Evolutionary conservation across 2,888 invertebrate species (phyloP).

Genomic region (Dolomedes plantarius): DNA sequence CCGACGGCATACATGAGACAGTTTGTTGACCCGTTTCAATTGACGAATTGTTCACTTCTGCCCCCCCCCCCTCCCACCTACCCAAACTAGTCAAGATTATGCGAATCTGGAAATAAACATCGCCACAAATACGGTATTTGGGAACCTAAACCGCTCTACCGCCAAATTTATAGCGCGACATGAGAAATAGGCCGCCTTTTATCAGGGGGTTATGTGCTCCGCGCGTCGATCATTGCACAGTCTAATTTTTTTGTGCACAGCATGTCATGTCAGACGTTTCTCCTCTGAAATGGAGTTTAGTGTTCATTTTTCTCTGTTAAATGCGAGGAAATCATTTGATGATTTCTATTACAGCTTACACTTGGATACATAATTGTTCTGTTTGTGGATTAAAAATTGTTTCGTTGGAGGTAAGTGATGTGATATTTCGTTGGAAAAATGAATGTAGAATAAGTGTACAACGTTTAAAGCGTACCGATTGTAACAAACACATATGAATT

Average conservation of each 20-base stretch:
- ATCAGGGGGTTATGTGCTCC: neutral
- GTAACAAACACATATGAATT: too few relatives aligned
- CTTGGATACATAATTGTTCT: too few relatives aligned
- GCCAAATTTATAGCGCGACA: neutral
- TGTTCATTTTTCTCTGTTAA: too few relatives aligned
- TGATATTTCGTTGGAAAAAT: too few relatives aligned
- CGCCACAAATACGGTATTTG: neutral
- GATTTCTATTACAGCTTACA: too few relatives aligned
- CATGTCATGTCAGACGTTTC: too few relatives aligned
- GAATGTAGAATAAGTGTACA: too few relatives aligned
- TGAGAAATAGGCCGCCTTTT: conserved; percentile 7
- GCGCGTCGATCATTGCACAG: neutral
- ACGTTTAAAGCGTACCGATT: too few relatives aligned
- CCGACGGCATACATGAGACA: neutral
- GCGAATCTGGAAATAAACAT: conserved; percentile 3
- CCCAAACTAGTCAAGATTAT: neutral
- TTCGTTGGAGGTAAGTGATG: too few relatives aligned
- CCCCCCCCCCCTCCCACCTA: neutral
- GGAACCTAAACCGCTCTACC: conserved; percentile 5
- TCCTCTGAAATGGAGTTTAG: too few relatives aligned
- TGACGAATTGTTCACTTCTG: neutral
- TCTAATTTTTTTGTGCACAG: neutral
- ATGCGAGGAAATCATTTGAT: too few relatives aligned
- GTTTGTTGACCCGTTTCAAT: conserved; percentile 38
- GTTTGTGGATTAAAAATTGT: too few relatives aligned